phyloP scores from a whole-genome alignment of 2,888 invertebrate genomes.

The Taenaris catops region DNA sequence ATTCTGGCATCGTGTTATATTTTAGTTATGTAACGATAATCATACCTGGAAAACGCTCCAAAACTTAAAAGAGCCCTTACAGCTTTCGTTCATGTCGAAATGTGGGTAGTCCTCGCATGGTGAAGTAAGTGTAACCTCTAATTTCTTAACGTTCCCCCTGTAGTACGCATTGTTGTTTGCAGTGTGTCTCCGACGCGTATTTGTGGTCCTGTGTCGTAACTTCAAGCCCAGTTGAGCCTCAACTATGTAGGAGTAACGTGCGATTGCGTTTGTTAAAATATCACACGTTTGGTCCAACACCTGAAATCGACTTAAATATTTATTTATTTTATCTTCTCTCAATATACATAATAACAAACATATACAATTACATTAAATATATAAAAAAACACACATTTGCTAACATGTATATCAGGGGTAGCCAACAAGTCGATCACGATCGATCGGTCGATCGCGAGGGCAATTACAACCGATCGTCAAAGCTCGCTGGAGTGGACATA shows the following conservation, averaged over 20 bases:
- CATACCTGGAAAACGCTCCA: too few species aligned
- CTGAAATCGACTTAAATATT: slow-evolving; percentile 24
- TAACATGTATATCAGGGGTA: too few species aligned
- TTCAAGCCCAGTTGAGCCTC: slow-evolving; percentile 10
- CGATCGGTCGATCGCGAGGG: too few species aligned
- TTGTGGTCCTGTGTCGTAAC: slow-evolving; percentile 3
- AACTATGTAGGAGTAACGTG: slow-evolving; percentile 59
- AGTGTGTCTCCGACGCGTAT: slow-evolving; percentile 2
- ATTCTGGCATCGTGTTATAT: too few species aligned
- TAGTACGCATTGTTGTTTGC: slow-evolving; percentile 9
- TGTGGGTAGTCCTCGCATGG: slow-evolving; percentile 84
- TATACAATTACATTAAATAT: too few species aligned
- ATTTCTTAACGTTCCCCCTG: slow-evolving; percentile 41
- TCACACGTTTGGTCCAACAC: slow-evolving; percentile 50
- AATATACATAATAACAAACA: too few species aligned
- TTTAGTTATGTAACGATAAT: not conserved
- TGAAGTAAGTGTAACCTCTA: slow-evolving; percentile 77
- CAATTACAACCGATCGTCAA: too few species aligned
- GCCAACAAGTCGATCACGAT: too few species aligned
- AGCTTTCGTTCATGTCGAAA: slow-evolving; percentile 87
- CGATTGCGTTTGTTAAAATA: slow-evolving; percentile 74
- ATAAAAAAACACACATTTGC: too few species aligned
- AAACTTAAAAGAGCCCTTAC: slow-evolving; percentile 76
- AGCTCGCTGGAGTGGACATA: too few species aligned
- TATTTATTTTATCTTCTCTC: too few species aligned